Base-by-base conservation (phyloP, 1,140 invertebrate species). In the Ceratina australensis region DNA sequence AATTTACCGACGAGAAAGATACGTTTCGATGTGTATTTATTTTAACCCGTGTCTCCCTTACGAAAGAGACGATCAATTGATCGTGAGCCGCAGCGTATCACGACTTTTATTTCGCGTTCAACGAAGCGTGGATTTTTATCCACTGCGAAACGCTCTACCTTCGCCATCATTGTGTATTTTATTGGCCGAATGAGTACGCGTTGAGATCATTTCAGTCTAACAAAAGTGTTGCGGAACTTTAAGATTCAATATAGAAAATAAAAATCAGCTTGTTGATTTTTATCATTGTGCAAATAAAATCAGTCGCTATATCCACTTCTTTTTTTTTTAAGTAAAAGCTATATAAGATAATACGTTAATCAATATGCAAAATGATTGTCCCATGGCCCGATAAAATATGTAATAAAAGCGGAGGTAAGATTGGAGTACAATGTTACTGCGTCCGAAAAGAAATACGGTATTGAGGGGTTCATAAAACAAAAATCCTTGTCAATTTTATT, bases 41-140 rank as follows among this genome's bases (percentile, higher is more conserved):
- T 81, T 82, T 72, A 52, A 3, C 42, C 54, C 49, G 72, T 42
- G 49, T 56, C 49, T 60, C 79, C 71, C 50, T 47, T 67, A 60
- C 61, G 54, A 59, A 81, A 16, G 59, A 28, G 54, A 68, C 66
- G 73, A 81, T 33, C 73, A 68, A 72, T 82, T 59, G 68, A 78
- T 81, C 79, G 57, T 20, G 66, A 54, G 7, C 64, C 73, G 47
- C n/a, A 16, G 52, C 50, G 22, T 33, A 54, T 65, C 65, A 47
- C 54, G n/a, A 76, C 61, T 50, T 68, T 82, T 72, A 72, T 81
- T 82, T 81, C 73, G 10, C 20, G 57, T 57, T 24, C 68, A 77
- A 81, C 79, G 67, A 81, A 82, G 49, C 73, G 69, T 77, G 68
- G 54, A 76, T 77, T 76, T 75, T 81, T 82, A 80, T 81, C 71